Percentiles rank a stretch among this genome's conserved stretches.
Conservation (phyloP, 2,797 vertebrate species). For the Strix occidentalis region DNA sequence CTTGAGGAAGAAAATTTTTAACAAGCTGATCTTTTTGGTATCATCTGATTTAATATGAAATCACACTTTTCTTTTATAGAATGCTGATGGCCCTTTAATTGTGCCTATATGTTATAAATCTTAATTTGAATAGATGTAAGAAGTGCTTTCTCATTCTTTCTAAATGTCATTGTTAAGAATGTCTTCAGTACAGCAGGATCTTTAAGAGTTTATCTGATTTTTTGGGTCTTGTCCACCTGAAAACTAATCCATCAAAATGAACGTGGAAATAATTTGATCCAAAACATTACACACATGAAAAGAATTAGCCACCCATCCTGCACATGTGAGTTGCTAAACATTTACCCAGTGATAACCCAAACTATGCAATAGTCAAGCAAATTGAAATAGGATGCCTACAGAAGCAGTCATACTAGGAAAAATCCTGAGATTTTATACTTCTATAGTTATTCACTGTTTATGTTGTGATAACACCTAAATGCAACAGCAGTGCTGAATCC, state of each 20-base stretch:
- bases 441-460: background rate
- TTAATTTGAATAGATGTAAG: background rate
- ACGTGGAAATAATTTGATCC: conserved; percentile 20
- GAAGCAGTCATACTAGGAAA: background rate
- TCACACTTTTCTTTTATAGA: background rate
- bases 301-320: background rate
- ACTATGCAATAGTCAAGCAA: background rate
- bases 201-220: background rate
- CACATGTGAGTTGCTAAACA: background rate
- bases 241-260: conserved; percentile 14
- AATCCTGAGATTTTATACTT: background rate
- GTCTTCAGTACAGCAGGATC: background rate
- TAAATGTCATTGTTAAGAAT: background rate
- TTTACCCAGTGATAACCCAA: background rate
- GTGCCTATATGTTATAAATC: background rate
- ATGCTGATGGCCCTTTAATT: background rate
- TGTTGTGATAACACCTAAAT: background rate
- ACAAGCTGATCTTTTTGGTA: background rate
- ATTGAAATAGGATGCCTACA: background rate
- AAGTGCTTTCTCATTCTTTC: background rate
- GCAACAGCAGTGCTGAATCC: background rate
- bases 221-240: conserved; percentile 1
- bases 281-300: conserved; percentile 2
- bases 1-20: background rate
- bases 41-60: background rate